Conservation (phyloP, 1,140 invertebrate species). For the Leptinotarsa texana region DNA sequence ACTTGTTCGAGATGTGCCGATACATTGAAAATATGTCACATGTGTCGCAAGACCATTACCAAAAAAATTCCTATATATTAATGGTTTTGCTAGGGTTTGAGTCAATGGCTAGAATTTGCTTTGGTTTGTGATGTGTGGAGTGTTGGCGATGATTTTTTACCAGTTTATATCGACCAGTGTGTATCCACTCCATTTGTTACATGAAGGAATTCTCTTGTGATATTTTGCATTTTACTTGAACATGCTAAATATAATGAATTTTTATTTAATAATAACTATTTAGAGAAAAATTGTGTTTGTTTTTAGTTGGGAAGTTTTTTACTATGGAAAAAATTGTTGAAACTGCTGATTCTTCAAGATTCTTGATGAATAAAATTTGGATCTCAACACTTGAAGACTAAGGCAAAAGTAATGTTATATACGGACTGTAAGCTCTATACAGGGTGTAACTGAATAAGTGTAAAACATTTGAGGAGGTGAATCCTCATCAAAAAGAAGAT, state of each 20-base stretch:
- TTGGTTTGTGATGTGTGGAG: not conserved
- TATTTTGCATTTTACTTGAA: slow-evolving; percentile 11
- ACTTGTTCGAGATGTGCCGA: slow-evolving; percentile 83
- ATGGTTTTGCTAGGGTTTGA: not conserved
- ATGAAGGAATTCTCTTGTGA: slow-evolving; percentile 11
- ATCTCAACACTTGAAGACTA: too few species aligned
- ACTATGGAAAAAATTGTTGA: too few species aligned
- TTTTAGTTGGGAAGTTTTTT: not conserved
- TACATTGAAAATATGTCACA: slow-evolving; percentile 84
- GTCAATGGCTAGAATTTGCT: not conserved
- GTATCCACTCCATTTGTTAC: not conserved
- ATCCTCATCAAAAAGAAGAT: too few species aligned
- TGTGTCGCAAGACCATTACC: slow-evolving; percentile 87
- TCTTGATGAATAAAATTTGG: too few species aligned
- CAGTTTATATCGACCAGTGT: not conserved
- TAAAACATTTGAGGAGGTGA: too few species aligned
- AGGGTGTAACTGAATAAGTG: too few species aligned
- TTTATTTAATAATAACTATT: not conserved
- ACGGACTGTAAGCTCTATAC: too few species aligned
- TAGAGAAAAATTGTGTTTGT: not conserved
- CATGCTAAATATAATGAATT: not conserved
- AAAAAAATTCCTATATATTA: slow-evolving; percentile 86
- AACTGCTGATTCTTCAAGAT: too few species aligned
- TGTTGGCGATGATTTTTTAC: not conserved
- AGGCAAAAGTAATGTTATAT: too few species aligned